Conservation (phyloP, 2,113 vertebrate genomes). For the Myotis lucifugus region DNA sequence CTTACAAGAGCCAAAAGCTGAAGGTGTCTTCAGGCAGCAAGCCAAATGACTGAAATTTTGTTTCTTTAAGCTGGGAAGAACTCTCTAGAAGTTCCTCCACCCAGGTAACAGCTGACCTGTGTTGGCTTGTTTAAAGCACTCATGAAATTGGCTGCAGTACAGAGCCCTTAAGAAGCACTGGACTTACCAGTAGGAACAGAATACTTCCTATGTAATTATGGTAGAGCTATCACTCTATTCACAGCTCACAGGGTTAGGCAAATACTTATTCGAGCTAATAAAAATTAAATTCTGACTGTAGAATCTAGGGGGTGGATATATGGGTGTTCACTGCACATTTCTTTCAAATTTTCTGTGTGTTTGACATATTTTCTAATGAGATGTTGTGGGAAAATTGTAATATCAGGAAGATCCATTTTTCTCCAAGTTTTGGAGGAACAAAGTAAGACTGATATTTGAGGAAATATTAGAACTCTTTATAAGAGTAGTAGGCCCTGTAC, state of each 20-base stretch:
- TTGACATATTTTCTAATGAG: background rate
- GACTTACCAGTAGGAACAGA: conserved; percentile 23
- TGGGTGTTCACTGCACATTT: background rate
- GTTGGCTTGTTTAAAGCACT: conserved; percentile 66
- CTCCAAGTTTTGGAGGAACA: background rate
- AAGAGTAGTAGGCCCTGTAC: fast-evolving
- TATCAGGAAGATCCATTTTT: conserved; percentile 39
- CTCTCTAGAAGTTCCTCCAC: conserved; percentile 67
- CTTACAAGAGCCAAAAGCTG: conserved; percentile 18
- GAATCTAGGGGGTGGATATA: background rate
- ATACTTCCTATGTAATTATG: background rate
- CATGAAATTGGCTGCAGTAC: conserved; percentile 43
- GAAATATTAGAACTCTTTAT: background rate
- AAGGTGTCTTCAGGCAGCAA: conserved; percentile 58
- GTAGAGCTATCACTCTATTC: background rate
- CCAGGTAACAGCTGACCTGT: conserved; percentile 65
- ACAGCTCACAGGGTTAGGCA: background rate
- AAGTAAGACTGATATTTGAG: background rate
- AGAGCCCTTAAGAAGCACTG: conserved; percentile 36
- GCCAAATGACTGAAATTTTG: conserved; percentile 61
- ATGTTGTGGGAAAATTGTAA: background rate
- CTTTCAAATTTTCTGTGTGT: conserved; percentile 6
- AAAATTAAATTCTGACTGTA: conserved; percentile 32
- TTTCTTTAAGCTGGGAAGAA: conserved; percentile 66
- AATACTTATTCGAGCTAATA: background rate